Base-by-base conservation (phyloP, 2,888 invertebrate species). In the Belgica antarctica region DNA sequence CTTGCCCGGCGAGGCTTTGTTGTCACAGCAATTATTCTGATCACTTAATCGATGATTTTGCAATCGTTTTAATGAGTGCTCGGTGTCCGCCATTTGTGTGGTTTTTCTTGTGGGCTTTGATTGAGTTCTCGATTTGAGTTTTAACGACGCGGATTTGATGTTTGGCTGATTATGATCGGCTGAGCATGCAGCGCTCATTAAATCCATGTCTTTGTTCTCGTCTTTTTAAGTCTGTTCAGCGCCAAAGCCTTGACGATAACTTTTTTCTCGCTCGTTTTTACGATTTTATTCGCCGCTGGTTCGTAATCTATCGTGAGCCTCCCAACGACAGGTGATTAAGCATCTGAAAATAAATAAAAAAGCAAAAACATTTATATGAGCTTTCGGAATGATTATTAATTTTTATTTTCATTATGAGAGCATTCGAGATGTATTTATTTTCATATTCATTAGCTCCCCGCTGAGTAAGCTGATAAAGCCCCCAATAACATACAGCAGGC, bases 371-470 rank as follows among this genome's bases (percentile, higher is more conserved):
- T 52, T 52, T 52, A 52, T 52, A 52, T 52, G 24, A 52, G 19
- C 24, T 52, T 34, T 34, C 17, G 10, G 24, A 22, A 19, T 52
- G 52, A 22, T 52, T 52, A 22, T 52, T 52, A 24, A 22, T 52
- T 19, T 15, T 52, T 19, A n/a, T 59, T 59, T 59, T 59, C 27
- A 27, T 59, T 52, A 22, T 24, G 24, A 24, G 59, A 52, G 52
- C 52, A 52, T 25, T 25, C n/a, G 59, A 59, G 25, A 59, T 24
- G 25, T n/a, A 27, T 27, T 59, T 68, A 31, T 68, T 68, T 68
- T 52, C 52, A 68, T 57, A 57, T 68, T 68, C 68, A 68, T 68
- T 68, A 68, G 68, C 31, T 46, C 34, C 68, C 68, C 52, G 57
- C 68, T 68, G 68, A 57, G 68, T 68, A 68, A 68, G 68, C 47